These are phyloP conservation scores for Noctua fimbriata DNA, from an alignment of 2,888 invertebrate genomes.

Conservation along the genomic window DNA sequence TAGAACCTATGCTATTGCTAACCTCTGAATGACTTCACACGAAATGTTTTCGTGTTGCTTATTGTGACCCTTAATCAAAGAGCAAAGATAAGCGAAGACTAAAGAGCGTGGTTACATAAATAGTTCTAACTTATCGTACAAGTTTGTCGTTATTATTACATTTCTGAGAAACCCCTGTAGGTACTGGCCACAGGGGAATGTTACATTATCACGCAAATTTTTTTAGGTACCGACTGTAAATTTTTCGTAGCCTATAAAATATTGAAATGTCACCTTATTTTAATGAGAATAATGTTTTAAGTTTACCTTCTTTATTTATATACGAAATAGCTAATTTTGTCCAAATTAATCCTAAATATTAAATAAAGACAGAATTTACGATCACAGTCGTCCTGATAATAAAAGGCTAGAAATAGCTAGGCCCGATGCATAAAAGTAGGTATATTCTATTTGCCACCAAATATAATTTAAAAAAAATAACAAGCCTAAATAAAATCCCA, in stretches of 20 bases:
- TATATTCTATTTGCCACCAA: too few species aligned
- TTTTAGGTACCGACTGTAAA: background rate
- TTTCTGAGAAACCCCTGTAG: slow-evolving; percentile 12
- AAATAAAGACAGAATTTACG: background rate
- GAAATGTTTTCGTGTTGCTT: slow-evolving; percentile 57
- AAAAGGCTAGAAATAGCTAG: background rate
- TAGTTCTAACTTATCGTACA: slow-evolving; percentile 6
- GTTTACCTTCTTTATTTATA: too few species aligned
- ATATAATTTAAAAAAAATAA: too few species aligned
- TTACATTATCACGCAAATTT: background rate
- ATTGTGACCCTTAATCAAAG: slow-evolving; percentile 36
- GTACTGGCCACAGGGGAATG: background rate
- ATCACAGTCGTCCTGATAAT: background rate
- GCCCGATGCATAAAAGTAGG: background rate
- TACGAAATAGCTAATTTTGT: too few species aligned
- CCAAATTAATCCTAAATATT: too few species aligned
- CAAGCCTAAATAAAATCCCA: too few species aligned
- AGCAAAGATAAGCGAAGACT: slow-evolving; percentile 41
- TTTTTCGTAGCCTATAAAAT: background rate
- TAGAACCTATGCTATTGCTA: background rate
- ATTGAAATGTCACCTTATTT: too few species aligned
- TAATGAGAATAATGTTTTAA: too few species aligned
- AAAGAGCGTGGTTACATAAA: background rate
- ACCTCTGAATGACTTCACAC: slow-evolving; percentile 18
- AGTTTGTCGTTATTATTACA: slow-evolving; percentile 16